Base-by-base conservation (phyloP, 30 jellyfish, hydroid and myxozoan genomes). In the Hydractinia symbiolongicarpus region DNA sequence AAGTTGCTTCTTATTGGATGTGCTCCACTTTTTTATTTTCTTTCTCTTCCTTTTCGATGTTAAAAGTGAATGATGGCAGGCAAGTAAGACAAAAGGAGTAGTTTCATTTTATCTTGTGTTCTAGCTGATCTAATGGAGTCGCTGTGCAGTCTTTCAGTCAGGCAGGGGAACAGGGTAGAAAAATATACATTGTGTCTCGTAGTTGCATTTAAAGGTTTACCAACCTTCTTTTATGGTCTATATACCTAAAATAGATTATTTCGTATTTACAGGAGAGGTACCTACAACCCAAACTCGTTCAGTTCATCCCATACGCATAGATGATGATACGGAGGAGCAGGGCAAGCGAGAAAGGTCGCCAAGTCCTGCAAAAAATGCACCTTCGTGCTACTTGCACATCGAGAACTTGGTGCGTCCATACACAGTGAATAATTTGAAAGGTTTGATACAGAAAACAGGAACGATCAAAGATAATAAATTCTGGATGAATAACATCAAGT, bases 401-500 rank as follows among this genome's bases (percentile, higher is more conserved):
- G 55, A 73, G 40, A 90, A 90, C 66, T 87, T 94, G 57, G 99
- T 94, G 6, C 78, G 99, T 67, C 99, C 99, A 49, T 94, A 86
- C 67, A 94, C 99, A 5, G 66, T 89, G 67, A 83, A 95, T 16
- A 94, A 94, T 50, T 74, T 94, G 80, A 75, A 93, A 69, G 97
- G 82, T 84, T 77, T 87, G n/a, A 61, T 94, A 67, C 54, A 90
- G 51, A 81, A 86, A 72, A 78, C 90, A 21, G 99, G 97, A 15
- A 82, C 87, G 9, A 64, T 94, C 17, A 79, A 54, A n/a, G 97
- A 88, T 17, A 90, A 89, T 44, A 90, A 89, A 53, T 94, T 94
- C 54, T 94, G 99, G 99, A 94, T 94, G 53, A 81, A 94, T 73
- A 67, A 83, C 62, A 90, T 94, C 79, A 94, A 94, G 72, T 94